These are phyloP conservation scores for Masnerella sp. DNA, from an alignment of 2,888 invertebrate genomes.

Conservation along the genomic window DNA sequence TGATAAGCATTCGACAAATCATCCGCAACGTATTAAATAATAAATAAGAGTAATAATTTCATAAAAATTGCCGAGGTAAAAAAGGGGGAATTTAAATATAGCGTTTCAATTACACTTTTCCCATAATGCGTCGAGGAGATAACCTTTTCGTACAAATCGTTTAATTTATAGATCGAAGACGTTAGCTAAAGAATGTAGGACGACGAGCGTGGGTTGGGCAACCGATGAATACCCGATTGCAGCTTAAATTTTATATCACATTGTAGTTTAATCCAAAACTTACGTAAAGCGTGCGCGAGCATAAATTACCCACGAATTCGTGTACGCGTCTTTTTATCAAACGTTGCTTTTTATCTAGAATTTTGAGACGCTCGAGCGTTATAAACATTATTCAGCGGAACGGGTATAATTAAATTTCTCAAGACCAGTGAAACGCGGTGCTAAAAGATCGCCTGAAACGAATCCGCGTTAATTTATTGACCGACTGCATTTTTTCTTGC, in stretches of 20 bases:
- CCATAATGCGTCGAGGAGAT: conserved; percentile 51
- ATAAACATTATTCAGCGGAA: too few species aligned
- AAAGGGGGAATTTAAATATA: conserved; percentile 47
- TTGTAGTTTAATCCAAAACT: conserved; percentile 22
- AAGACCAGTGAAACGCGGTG: too few species aligned
- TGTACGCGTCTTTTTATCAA: too few species aligned
- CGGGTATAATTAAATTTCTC: too few species aligned
- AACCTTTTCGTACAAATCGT: conserved; percentile 59
- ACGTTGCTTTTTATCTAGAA: too few species aligned
- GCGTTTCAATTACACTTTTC: conserved; percentile 52
- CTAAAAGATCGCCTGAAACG: too few species aligned
- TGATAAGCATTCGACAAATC: neutral
- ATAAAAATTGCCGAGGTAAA: conserved; percentile 3
- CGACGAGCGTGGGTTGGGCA: conserved; percentile 51
- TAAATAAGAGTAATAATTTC: neutral
- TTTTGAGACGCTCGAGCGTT: too few species aligned
- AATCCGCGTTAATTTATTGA: too few species aligned
- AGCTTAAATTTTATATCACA: conserved; percentile 26
- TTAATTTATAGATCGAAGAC: conserved; percentile 61
- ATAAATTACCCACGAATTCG: too few species aligned
- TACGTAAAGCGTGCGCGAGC: too few species aligned
- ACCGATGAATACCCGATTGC: conserved; percentile 31
- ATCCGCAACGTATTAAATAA: neutral
- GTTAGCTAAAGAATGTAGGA: conserved; percentile 55
- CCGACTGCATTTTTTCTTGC: too few species aligned